Base-by-base conservation (phyloP, 2,113 vertebrate species). In the Oreochromis aureus region DNA sequence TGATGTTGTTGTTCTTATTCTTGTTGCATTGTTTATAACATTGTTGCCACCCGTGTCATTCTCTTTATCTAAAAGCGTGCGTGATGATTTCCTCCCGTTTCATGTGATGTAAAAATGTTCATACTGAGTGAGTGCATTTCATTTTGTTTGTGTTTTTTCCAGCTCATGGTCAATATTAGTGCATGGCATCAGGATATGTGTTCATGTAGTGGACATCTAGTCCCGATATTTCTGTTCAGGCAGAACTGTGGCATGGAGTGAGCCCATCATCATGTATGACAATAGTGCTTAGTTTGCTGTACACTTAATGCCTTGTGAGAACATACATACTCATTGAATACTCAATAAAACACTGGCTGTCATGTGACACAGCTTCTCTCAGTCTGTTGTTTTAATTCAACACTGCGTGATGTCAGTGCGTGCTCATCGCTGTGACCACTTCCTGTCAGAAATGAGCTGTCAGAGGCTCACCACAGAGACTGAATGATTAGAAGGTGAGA, bases 331-430 rank as follows among this genome's bases (percentile, higher is more conserved):
- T 93, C 88, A 94, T 94, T 76, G 82, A 94, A 95, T 94, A 91
- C 87, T 93, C 92, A 91, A 95, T 94, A 95, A 95, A 95, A 95
- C 95, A 94, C 94, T 95, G 94, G 92, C 89, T 95, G 95, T 95
- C 92, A 95, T 89, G 93, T 95, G 92, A 91, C 46, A 0, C 22
- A 83, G 34, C 48, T 32, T 2, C 88, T 84, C 73, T 90, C 78
- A 6, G 39, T 86, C 18, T 92, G 78, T 56, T 85, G 86, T 44
- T 86, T 84, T 48, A 15, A 7, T 80, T 2, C 61, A 63, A 34
- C 12, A 12, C 19, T 59, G 59, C 83, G 71, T 61, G 39, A 76
- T 46, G 16, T 24, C 63, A 24, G 36, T 46, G 56, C 66, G 83
- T 18, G 13, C 73, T 71, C 19, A 0, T 81, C 48, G 10, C 59